These are phyloP conservation scores for Brachionichthys hirsutus DNA, from an alignment of 2,113 vertebrate genomes.

Conservation along the genomic window DNA sequence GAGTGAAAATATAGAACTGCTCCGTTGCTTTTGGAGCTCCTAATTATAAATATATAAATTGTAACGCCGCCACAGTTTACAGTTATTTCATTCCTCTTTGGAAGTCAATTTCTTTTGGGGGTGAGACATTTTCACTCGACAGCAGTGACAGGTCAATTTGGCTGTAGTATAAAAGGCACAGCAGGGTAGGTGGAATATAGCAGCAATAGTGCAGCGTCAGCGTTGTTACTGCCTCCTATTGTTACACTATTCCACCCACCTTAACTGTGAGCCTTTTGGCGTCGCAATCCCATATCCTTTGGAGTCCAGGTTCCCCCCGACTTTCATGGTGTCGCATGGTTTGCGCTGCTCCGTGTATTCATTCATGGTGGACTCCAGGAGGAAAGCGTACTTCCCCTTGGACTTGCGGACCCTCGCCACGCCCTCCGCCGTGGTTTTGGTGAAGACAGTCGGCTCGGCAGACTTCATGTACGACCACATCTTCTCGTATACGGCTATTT, in stretches of 20 bases:
- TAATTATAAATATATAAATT: background rate
- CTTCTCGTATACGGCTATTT: slow-evolving; percentile 99
- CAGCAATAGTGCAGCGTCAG: slow-evolving; percentile 90
- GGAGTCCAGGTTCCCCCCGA: slow-evolving; percentile 99
- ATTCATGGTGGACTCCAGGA: slow-evolving; percentile 99
- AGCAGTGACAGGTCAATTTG: slow-evolving; percentile 47
- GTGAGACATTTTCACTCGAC: slow-evolving; percentile 42
- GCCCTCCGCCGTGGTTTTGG: slow-evolving; percentile 95
- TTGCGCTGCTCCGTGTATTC: slow-evolving; percentile 99
- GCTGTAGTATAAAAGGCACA: slow-evolving; percentile 82
- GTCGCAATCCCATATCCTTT: slow-evolving; percentile 99
- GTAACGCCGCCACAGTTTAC: too few relatives aligned
- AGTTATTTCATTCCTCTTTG: too few relatives aligned
- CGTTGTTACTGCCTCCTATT: slow-evolving; percentile 78
- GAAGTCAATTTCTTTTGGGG: background rate
- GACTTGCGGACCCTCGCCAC: slow-evolving; percentile 97
- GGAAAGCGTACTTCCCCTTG: slow-evolving; percentile 99
- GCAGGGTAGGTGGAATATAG: slow-evolving; percentile 99
- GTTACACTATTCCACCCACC: slow-evolving; percentile 99
- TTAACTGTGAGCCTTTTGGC: slow-evolving; percentile 99
- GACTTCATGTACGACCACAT: slow-evolving; percentile 99
- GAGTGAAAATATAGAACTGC: slow-evolving; percentile 36
- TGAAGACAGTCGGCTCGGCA: slow-evolving; percentile 96
- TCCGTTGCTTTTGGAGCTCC: slow-evolving; percentile 7
- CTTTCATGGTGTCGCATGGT: slow-evolving; percentile 99